Conservation (phyloP, 2,797 vertebrate genomes). For the Fringilla coelebs region DNA sequence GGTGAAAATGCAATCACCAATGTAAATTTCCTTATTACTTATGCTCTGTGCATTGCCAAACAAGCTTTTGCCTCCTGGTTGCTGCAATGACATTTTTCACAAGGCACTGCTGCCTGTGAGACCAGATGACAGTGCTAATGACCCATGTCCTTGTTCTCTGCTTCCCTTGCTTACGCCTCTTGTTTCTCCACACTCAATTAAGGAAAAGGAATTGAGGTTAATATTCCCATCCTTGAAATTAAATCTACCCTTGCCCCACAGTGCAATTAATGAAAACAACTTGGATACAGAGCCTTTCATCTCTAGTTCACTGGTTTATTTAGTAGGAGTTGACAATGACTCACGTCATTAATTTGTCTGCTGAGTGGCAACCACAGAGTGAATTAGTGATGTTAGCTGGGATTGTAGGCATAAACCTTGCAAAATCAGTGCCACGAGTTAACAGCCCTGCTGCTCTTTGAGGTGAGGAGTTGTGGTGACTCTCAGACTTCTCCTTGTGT, state of each 20-base stretch:
- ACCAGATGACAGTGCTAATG: conserved; percentile 30
- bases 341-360: conserved; percentile 18
- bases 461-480: not conserved
- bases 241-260: conserved; percentile 24
- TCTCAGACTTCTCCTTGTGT: not conserved
- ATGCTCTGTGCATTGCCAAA: not conserved
- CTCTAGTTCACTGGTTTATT: conserved; percentile 24
- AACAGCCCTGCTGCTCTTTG: not conserved
- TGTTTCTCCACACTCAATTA: conserved; percentile 56
- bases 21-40: not conserved
- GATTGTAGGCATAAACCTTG: not conserved
- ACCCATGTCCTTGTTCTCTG: conserved; percentile 30
- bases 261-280: conserved; percentile 45
- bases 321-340: conserved; percentile 19
- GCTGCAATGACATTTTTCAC: not conserved
- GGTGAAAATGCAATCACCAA: not conserved
- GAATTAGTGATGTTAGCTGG: fast-evolving
- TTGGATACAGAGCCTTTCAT: conserved; percentile 32
- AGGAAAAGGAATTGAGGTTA: conserved; percentile 58
- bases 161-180: not conserved
- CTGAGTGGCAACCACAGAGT: not conserved
- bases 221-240: conserved; percentile 53
- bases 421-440: not conserved
- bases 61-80: not conserved
- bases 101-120: not conserved